Evolutionary conservation across 2,888 invertebrate species (phyloP).

Genomic region (Physocephala rufipes): DNA sequence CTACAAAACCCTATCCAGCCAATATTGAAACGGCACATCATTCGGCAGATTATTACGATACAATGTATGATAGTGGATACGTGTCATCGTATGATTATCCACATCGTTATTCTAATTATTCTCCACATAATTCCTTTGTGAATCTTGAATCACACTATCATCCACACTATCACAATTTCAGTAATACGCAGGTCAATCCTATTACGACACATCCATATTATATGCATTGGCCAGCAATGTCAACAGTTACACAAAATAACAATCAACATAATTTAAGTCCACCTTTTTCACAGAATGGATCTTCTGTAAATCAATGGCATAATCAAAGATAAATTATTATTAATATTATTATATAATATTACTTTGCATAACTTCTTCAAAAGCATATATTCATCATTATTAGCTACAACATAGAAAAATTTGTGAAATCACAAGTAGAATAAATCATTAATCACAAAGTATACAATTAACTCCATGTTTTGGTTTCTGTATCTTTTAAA

Average conservation of each 20-base stretch:
- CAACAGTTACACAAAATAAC: conserved; percentile 7
- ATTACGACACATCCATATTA: conserved; percentile 25
- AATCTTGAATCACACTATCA: conserved; percentile 20
- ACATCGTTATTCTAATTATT: conserved; percentile 27
- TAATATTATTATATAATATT: not conserved
- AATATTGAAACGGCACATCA: conserved; percentile 15
- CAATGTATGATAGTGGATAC: conserved; percentile 23
- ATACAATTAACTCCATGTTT: conserved; percentile 65
- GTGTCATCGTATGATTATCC: conserved; percentile 20
- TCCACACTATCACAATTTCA: conserved; percentile 25
- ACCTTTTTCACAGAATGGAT: conserved; percentile 18
- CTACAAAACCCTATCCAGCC: conserved; percentile 9
- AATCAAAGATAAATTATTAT: conserved; percentile 22
- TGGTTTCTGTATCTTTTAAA: no score
- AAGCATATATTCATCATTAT: not conserved
- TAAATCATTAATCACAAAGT: not conserved
- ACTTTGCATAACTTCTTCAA: conserved; percentile 1
- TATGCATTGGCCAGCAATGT: conserved; percentile 30
- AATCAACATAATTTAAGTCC: conserved; percentile 25
- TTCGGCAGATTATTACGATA: conserved; percentile 22
- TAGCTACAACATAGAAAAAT: not conserved
- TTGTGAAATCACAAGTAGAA: not conserved
- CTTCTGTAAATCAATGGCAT: conserved; percentile 24
- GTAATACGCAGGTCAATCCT: conserved; percentile 12
- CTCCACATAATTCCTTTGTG: conserved; percentile 10